Conservation (phyloP, 2,797 vertebrate species). For the Neosalanx taihuensis region DNA sequence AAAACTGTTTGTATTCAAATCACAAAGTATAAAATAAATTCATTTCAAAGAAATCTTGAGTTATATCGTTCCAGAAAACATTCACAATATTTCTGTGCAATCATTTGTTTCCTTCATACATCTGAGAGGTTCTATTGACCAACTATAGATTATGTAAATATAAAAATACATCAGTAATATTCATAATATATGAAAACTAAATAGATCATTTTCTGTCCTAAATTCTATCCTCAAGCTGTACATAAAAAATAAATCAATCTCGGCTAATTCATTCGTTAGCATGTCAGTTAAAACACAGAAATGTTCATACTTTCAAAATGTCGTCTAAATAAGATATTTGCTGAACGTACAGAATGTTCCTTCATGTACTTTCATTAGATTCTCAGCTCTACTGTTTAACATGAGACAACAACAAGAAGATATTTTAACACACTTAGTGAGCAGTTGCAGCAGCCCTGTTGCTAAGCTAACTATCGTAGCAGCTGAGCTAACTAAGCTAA, state of each 20-base stretch:
- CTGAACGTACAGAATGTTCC: conserved; percentile 40
- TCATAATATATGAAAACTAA: conserved; percentile 20
- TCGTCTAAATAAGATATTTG: conserved; percentile 27
- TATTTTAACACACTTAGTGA: not conserved
- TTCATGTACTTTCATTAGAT: conserved; percentile 31
- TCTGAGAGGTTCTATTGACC: conserved; percentile 32
- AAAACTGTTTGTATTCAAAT: too few species aligned
- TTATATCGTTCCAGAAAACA: conserved; percentile 3
- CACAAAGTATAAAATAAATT: too few species aligned
- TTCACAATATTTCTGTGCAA: conserved; percentile 3
- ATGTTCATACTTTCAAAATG: conserved; percentile 26
- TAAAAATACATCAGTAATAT: conserved; percentile 23
- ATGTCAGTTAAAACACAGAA: too few species aligned
- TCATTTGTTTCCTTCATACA: conserved; percentile 58
- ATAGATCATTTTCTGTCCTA: conserved; percentile 12
- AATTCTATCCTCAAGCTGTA: conserved; percentile 21
- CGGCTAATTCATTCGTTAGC: too few species aligned
- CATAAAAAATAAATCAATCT: conserved; percentile 55
- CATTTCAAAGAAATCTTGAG: not conserved
- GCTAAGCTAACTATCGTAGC: too few species aligned
- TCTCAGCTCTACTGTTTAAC: conserved; percentile 27
- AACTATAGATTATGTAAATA: conserved; percentile 21
- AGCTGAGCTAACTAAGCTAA: not conserved
- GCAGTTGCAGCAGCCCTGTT: too few species aligned
- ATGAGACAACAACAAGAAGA: not conserved